phyloP scores from a whole-genome alignment of 2,797 vertebrate species.

The Oreochromis mossambicus region DNA sequence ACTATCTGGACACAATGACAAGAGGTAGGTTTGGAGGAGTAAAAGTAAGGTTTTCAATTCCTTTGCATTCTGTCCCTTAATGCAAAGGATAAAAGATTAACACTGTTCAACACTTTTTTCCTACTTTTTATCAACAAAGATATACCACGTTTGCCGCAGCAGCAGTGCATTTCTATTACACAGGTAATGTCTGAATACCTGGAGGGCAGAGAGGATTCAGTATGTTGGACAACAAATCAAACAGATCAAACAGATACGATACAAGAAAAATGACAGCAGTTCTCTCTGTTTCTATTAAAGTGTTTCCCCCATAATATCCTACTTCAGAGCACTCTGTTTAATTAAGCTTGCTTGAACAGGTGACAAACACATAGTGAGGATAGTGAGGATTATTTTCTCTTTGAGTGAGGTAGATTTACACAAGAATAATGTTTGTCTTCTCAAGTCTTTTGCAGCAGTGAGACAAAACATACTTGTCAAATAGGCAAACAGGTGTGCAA shows the following conservation, averaged over 20 bases:
- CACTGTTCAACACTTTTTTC: not conserved
- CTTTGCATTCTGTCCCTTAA: not conserved
- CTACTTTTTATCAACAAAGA: not conserved
- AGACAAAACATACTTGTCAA: not conserved
- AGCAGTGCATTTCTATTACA: not conserved
- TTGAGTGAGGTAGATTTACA: not conserved
- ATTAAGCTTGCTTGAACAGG: slow-evolving; percentile 3
- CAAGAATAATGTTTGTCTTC: not conserved
- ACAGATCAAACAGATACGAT: not conserved
- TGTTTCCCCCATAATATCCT: not conserved
- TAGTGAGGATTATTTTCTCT: not conserved
- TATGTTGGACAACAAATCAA: slow-evolving; percentile 8
- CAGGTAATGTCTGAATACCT: not conserved
- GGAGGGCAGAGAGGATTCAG: not conserved
- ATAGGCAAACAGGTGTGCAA: slow-evolving; percentile 25
- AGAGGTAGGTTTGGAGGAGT: not conserved
- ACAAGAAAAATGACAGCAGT: not conserved
- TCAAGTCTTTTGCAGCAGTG: not conserved
- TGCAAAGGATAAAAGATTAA: not conserved
- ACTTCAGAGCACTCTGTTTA: not conserved
- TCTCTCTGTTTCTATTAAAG: not conserved
- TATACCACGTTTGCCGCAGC: not conserved
- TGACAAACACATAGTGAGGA: slow-evolving; percentile 3
- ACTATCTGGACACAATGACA: not conserved
- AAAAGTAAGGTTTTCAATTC: not conserved